Evolutionary conservation across 2,888 invertebrate species (phyloP).

Genomic region (Hanleya hanleyi): DNA sequence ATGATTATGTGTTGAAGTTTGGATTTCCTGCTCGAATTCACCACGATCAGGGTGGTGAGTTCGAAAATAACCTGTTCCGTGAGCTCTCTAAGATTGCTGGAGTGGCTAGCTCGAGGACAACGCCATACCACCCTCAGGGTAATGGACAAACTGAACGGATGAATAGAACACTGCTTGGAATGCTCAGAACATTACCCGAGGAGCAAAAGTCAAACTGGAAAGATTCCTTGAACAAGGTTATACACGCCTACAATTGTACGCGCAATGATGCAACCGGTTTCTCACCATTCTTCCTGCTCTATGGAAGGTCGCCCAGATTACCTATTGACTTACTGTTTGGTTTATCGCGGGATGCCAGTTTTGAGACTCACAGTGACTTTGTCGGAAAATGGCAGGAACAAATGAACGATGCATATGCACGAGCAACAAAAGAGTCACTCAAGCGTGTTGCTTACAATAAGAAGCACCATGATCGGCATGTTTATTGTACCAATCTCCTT

Average conservation of each 20-base stretch:
- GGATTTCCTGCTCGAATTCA: no score
- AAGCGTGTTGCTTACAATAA: slow-evolving; percentile 3
- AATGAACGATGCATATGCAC: slow-evolving; percentile 6
- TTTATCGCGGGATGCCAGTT: no score
- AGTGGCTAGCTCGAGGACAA: neutral
- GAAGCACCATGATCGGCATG: slow-evolving; percentile 7
- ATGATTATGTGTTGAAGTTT: no score
- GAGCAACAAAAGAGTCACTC: neutral
- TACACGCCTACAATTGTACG: neutral
- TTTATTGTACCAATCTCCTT: neutral
- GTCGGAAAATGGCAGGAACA: neutral
- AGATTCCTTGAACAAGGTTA: neutral
- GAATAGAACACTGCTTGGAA: neutral
- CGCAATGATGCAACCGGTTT: neutral
- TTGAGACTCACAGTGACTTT: neutral
- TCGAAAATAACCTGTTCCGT: no score
- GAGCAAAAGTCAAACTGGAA: neutral
- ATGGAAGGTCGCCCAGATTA: neutral
- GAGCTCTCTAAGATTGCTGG: no score
- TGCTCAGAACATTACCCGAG: neutral
- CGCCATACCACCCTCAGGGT: neutral
- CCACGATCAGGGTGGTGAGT: no score
- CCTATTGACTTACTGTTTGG: neutral
- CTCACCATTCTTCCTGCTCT: neutral
- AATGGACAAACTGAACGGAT: neutral